Conservation (phyloP, 2,113 vertebrate species). For the Oreotrochilus melanogaster region DNA sequence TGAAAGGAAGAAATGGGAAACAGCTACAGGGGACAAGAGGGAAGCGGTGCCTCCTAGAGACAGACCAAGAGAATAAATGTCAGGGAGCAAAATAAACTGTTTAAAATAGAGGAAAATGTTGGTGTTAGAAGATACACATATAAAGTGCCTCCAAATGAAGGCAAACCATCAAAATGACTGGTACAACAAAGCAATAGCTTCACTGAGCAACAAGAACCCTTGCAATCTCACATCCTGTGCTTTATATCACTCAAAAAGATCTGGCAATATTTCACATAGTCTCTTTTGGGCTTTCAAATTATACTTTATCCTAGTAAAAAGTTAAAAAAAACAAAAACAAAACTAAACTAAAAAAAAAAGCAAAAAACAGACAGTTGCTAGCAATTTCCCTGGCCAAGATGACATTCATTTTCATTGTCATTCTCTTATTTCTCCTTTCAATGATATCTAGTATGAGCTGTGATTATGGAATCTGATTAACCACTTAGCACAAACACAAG, state of each 20-base stretch:
- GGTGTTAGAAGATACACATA: background rate
- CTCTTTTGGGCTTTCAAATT: background rate
- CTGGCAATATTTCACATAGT: background rate
- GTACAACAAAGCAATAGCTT: background rate
- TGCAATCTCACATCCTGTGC: background rate
- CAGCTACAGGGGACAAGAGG: background rate
- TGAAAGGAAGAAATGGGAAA: background rate
- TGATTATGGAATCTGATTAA: constrained; percentile 35
- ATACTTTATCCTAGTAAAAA: background rate
- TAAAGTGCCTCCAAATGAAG: background rate
- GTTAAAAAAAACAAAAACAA: background rate
- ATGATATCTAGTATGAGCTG: background rate
- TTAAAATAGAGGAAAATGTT: background rate
- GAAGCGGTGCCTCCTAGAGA: background rate
- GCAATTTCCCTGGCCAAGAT: background rate
- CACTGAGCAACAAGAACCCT: background rate
- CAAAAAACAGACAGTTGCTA: background rate
- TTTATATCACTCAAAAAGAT: background rate
- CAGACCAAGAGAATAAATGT: background rate
- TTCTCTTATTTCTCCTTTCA: constrained; percentile 1
- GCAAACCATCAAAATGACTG: background rate
- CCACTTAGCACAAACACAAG: constrained; percentile 25
- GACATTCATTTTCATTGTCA: background rate
- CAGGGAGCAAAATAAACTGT: background rate
- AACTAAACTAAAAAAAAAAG: too few relatives aligned